phyloP scores from a whole-genome alignment of 1,140 invertebrate genomes.

The Gryllus bimaculatus region DNA sequence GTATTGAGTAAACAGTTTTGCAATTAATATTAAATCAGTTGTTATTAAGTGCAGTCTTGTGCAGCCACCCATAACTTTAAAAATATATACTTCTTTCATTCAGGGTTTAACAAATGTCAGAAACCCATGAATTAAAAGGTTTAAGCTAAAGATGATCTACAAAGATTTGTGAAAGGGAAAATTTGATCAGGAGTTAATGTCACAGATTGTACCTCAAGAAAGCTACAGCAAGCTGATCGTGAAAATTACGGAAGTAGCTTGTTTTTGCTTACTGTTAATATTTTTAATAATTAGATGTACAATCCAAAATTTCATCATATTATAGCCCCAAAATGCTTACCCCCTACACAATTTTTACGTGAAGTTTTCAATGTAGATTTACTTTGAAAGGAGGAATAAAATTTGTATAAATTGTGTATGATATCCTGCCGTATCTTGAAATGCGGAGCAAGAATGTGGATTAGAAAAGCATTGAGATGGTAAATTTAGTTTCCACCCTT shows the following conservation, averaged over 20 bases:
- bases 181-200: neutral
- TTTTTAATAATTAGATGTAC: neutral
- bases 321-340: slow-evolving; percentile 15
- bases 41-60: too few relatives aligned
- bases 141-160: slow-evolving; percentile 7
- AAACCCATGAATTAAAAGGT: neutral
- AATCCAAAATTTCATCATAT: neutral
- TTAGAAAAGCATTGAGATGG: slow-evolving; percentile 8
- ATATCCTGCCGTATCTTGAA: neutral
- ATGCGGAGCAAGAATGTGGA: slow-evolving; percentile 12
- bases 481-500: slow-evolving; percentile 6
- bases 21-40: too few relatives aligned
- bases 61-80: too few relatives aligned
- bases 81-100: too few relatives aligned
- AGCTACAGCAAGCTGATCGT: slow-evolving; percentile 4
- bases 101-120: neutral
- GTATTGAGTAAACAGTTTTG: too few relatives aligned
- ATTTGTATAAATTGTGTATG: slow-evolving; percentile 11
- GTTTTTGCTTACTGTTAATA: slow-evolving; percentile 6
- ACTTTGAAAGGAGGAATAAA: slow-evolving; percentile 15
- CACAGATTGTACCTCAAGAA: neutral
- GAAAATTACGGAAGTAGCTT: slow-evolving; percentile 17
- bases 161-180: slow-evolving; percentile 3
- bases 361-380: slow-evolving; percentile 5
- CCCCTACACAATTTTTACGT: neutral